Evolutionary conservation across 2,113 vertebrate genomes (phyloP).

Genomic region (Podilymbus podiceps): DNA sequence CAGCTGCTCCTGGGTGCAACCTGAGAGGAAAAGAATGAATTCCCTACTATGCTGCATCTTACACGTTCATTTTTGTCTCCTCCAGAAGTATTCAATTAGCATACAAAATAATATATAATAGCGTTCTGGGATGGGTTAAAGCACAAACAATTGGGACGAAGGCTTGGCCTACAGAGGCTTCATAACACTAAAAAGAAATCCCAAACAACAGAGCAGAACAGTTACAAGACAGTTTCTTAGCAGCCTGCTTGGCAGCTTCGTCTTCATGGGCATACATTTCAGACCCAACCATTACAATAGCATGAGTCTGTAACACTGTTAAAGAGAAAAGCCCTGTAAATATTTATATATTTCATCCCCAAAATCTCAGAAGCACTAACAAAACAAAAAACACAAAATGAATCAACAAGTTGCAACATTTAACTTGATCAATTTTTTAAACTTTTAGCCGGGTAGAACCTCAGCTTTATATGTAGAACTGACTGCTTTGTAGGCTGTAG

Average conservation of each 20-base stretch:
- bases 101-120: background rate
- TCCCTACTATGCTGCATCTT: background rate
- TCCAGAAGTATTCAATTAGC: background rate
- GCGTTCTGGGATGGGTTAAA: background rate
- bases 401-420: background rate
- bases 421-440: background rate
- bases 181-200: background rate
- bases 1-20: background rate
- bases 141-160: background rate
- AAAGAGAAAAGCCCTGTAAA: background rate
- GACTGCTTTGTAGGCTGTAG: background rate
- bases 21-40: background rate
- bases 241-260: background rate
- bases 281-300: background rate
- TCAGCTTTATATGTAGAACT: background rate
- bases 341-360: background rate
- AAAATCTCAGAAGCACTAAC: background rate
- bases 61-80: background rate
- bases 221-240: background rate
- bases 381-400: background rate
- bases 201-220: background rate
- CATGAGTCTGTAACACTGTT: background rate
- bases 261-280: background rate
- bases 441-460: background rate
- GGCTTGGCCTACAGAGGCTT: background rate